phyloP scores from a whole-genome alignment of 2,888 invertebrate genomes.

The Torymus aiolomorphi region DNA sequence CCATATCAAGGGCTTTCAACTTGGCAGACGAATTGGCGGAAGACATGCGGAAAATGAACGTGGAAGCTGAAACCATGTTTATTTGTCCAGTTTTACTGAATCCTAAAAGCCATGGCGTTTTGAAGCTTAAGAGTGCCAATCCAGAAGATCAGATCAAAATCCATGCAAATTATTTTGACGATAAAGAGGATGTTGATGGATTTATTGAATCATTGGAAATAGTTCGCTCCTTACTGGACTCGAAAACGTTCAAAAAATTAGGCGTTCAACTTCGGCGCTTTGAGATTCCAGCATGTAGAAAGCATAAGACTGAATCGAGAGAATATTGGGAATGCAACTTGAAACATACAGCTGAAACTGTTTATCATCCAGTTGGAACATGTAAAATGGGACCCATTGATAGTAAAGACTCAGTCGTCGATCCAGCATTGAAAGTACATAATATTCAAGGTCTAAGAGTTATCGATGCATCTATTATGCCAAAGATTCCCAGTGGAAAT shows the following conservation, averaged over 20 bases:
- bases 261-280: slow-evolving; percentile 60
- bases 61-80: slow-evolving; percentile 63
- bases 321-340: slow-evolving; percentile 77
- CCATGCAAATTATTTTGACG: slow-evolving; percentile 77
- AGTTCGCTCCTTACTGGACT: slow-evolving; percentile 62
- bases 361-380: slow-evolving; percentile 81
- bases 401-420: slow-evolving; percentile 77
- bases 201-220: slow-evolving; percentile 69
- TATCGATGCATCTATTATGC: slow-evolving; percentile 83
- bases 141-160: slow-evolving; percentile 77
- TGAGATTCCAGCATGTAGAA: slow-evolving; percentile 66
- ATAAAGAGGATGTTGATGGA: slow-evolving; percentile 73
- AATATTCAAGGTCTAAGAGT: slow-evolving; percentile 78
- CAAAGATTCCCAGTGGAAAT: slow-evolving; percentile 80
- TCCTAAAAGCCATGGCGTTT: slow-evolving; percentile 75
- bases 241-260: slow-evolving; percentile 63
- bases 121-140: slow-evolving; percentile 76
- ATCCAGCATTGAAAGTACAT: slow-evolving; percentile 78
- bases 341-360: slow-evolving; percentile 78
- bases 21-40: slow-evolving; percentile 61
- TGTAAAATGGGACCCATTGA: slow-evolving; percentile 80
- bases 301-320: slow-evolving; percentile 63
- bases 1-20: slow-evolving; percentile 51
- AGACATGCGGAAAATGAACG: slow-evolving; percentile 63
- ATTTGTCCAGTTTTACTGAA: slow-evolving; percentile 73